Evolutionary conservation across 2,888 invertebrate genomes (phyloP).

Genomic region (Balanococcus diminutus): DNA sequence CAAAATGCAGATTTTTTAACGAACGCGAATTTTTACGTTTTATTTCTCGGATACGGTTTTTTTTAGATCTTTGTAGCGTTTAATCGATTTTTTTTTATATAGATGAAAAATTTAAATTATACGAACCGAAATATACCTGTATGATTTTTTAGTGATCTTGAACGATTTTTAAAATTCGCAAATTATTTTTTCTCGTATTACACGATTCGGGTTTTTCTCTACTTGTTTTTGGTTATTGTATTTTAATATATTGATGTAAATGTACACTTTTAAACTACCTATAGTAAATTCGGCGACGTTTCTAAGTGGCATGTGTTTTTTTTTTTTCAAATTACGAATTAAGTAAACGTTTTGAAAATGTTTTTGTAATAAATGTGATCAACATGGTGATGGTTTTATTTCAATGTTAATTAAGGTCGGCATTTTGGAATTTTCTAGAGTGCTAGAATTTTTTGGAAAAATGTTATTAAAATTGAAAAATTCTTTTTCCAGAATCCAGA

Average conservation of each 20-base stretch:
- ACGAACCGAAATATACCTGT: not conserved
- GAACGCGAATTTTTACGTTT: constrained; percentile 20
- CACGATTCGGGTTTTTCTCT: not conserved
- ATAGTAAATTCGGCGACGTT: constrained; percentile 36
- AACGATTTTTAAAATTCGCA: not conserved
- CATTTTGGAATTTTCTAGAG: too few relatives aligned
- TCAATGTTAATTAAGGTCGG: too few relatives aligned
- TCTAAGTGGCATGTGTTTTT: not conserved
- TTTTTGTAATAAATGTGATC: constrained; percentile 43
- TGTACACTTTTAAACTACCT: not conserved
- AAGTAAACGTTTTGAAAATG: constrained; percentile 5
- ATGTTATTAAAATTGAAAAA: too few relatives aligned
- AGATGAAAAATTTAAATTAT: not conserved
- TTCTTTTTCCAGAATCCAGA: too few relatives aligned
- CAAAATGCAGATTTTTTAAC: constrained; percentile 7
- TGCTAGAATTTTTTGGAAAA: too few relatives aligned
- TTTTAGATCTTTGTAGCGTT: not conserved
- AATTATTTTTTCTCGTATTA: not conserved
- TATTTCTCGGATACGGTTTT: not conserved
- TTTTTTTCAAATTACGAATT: constrained; percentile 1
- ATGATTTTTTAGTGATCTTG: not conserved
- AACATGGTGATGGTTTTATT: not conserved
- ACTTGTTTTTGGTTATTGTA: not conserved
- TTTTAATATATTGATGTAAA: constrained; percentile 37
- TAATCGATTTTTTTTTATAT: not conserved